A percentile compares a stretch with the other conserved stretches of the same genome.
phyloP scores from a whole-genome alignment of 2,797 vertebrate species.

The Sebastolobus alascanus region DNA sequence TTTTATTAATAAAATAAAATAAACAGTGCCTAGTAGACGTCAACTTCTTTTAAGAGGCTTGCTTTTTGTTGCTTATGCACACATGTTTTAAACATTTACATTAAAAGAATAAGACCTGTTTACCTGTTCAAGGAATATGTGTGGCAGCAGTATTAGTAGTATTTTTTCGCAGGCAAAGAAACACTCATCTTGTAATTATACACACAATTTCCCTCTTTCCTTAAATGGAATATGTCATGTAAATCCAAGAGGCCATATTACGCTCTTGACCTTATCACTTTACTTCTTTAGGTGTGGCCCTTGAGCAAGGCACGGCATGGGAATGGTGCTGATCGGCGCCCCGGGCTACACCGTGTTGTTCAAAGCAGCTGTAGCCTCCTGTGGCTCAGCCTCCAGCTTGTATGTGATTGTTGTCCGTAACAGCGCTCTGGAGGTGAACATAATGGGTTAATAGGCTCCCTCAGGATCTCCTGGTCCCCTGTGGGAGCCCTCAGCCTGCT shows the following conservation, averaged over 20 bases:
- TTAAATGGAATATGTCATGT: background rate
- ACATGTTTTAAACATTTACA: background rate
- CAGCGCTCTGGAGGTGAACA: conserved; percentile 64
- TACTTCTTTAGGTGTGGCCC: conserved; percentile 33
- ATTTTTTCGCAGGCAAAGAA: background rate
- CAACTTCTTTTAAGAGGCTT: background rate
- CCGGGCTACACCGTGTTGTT: conserved; percentile 10
- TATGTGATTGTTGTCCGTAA: conserved; percentile 68
- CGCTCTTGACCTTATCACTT: conserved; percentile 24
- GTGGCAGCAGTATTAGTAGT: background rate
- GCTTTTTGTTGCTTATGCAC: background rate
- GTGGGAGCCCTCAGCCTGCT: conserved; percentile 52
- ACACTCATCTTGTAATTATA: background rate
- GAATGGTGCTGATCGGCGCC: conserved; percentile 48
- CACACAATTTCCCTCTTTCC: background rate
- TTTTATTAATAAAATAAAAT: background rate
- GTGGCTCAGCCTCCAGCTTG: conserved; percentile 57
- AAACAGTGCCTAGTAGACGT: background rate
- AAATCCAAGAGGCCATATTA: conserved; percentile 11
- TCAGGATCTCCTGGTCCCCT: conserved; percentile 56
- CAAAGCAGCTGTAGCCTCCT: conserved; percentile 67
- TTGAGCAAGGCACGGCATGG: conserved; percentile 53
- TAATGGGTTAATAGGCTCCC: conserved; percentile 79
- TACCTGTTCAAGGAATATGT: background rate
- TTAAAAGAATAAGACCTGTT: background rate